Evolutionary conservation across 1,140 invertebrate genomes (phyloP), one percentile per base, ranked within the genome.

Genomic region (Trypoxylus dichotomus): DNA sequence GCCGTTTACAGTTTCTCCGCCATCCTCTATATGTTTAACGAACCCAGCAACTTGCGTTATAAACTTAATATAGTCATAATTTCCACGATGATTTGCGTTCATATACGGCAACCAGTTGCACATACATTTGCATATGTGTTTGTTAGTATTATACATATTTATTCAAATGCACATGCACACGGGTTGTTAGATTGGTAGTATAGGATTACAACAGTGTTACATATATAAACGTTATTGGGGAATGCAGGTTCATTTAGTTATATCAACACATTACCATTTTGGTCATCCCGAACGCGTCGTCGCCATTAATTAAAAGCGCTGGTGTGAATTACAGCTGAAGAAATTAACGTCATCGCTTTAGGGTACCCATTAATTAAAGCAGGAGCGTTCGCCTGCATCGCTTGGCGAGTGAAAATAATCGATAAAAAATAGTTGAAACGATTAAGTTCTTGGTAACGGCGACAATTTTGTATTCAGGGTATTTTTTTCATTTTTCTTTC

Each of bases 281-380:
- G 58, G 58, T 63, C 58, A 63, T 10, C 8, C 21, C 19, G 58
- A 24, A 3, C 25, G 58, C 21, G 58, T 11, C 19, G 58, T 63
- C 58, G 58, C 25, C 58, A 63, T 63, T 63, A 63, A 63, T 63
- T 63, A 63, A 63, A 63, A 63, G 19, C 8, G 58, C 58, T 27
- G 58, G 58, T 63, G 58, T 63, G 58, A 63, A 63, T 63, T 63
- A 63, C 58, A 63, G 19, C 7, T 11, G 58, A 63, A 19, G 58
- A 63, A 63, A 63, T 63, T 63, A 63, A 63, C 58, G n/a, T 63
- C 58, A 63, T 63, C 58, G 58, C 58, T 24, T 63, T 24, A 63
- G 58, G 58, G 58, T 63, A 24, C 3, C 15, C 58, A 63, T 63
- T 63, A 63, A 63, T 63, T 63, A 63, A 63, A 63, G 58, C 58